A percentile compares a stretch with the other conserved stretches of the same genome.
Evolutionary conservation across 1,140 invertebrate species (phyloP).

Genomic region (Teleopsis dalmanni): DNA sequence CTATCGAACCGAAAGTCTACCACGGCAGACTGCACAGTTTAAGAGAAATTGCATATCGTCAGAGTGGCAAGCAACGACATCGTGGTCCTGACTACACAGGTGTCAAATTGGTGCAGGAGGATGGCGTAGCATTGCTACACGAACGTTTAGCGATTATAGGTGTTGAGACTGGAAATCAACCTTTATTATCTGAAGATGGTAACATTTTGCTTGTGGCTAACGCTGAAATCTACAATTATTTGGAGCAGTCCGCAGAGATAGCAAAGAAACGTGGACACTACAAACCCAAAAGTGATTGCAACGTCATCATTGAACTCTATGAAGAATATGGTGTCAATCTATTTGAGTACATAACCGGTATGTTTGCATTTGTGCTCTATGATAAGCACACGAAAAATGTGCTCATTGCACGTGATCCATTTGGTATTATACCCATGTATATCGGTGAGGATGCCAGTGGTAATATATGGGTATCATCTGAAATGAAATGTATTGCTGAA

Average conservation of each 20-base stretch:
- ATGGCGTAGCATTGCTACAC: conserved; percentile 39
- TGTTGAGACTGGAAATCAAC: conserved; percentile 33
- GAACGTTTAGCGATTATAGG: conserved; percentile 35
- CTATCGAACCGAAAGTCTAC: conserved; percentile 18
- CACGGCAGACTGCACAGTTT: conserved; percentile 23
- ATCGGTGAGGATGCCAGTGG: conserved; percentile 47
- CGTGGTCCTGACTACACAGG: conserved; percentile 42
- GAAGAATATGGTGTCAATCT: conserved; percentile 54
- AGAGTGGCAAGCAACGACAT: conserved; percentile 41
- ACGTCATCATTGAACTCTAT: conserved; percentile 67
- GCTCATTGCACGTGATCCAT: conserved; percentile 74
- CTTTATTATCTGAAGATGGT: conserved; percentile 30
- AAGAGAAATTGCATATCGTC: conserved; percentile 35
- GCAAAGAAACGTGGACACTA: conserved; percentile 46
- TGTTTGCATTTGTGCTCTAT: conserved; percentile 80
- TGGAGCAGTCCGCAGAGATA: conserved; percentile 28
- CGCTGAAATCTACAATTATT: conserved; percentile 42
- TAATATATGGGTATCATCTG: conserved; percentile 39
- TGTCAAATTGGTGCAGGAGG: conserved; percentile 20
- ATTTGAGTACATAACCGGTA: conserved; percentile 63
- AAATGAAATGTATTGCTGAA: conserved; percentile 37
- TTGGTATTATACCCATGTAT: conserved; percentile 71
- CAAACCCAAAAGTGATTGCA: conserved; percentile 68
- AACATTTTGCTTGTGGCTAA: conserved; percentile 33
- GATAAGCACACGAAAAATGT: conserved; percentile 64